Conservation (phyloP, 2,888 invertebrate species). For the Tetheella fluctuosa region DNA sequence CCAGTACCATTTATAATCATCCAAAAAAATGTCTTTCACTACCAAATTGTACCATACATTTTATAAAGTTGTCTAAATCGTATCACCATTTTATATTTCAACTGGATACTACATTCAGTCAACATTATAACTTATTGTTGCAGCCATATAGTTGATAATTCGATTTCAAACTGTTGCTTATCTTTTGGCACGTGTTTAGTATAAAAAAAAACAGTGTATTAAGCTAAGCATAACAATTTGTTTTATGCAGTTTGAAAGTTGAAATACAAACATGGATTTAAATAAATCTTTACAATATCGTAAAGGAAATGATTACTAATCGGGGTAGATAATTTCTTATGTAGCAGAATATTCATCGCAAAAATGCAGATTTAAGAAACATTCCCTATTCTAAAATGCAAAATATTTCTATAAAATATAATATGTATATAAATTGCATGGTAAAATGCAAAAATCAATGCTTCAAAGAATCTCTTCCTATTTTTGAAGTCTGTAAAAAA, state of each 20-base stretch:
- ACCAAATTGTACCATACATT: background rate
- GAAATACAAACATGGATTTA: background rate
- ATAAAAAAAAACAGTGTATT: too few species aligned
- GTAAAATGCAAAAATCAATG: too few species aligned
- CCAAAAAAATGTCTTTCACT: constrained; percentile 13
- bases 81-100: background rate
- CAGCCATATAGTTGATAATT: background rate
- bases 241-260: too few species aligned
- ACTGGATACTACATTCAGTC: background rate
- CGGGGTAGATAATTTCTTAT: background rate
- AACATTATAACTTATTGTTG: background rate
- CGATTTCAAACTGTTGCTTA: background rate
- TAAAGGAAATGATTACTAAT: background rate
- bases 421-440: too few species aligned
- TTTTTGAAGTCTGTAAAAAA: too few species aligned
- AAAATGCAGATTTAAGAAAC: background rate
- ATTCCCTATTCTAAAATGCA: too few species aligned
- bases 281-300: background rate
- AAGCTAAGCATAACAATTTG: too few species aligned
- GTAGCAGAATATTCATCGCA: background rate
- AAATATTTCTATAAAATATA: too few species aligned
- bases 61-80: too few species aligned
- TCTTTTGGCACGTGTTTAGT: too few species aligned
- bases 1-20: background rate
- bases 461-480: too few species aligned